A percentile compares a stretch with the other conserved stretches of the same genome.
Evolutionary conservation across 2,797 vertebrate species (phyloP).

Genomic region (Pantherophis alleghaniensis): DNA sequence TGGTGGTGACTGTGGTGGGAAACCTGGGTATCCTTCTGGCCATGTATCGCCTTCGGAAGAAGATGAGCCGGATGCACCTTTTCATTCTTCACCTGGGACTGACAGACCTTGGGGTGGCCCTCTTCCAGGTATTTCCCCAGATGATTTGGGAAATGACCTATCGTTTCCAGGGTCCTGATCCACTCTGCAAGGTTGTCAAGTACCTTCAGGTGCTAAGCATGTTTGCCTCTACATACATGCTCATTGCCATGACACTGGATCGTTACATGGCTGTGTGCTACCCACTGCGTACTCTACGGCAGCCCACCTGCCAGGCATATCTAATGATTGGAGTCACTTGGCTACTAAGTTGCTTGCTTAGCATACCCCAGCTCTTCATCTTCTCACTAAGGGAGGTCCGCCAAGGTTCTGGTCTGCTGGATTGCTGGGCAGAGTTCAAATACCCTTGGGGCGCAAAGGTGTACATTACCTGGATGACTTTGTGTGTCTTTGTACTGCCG

Average conservation of each 20-base stretch:
- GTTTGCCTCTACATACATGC: slow-evolving; percentile 97
- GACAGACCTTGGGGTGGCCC: slow-evolving; percentile 85
- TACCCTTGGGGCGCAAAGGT: slow-evolving; percentile 83
- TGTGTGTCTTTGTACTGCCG: slow-evolving; percentile 84
- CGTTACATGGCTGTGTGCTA: slow-evolving; percentile 93
- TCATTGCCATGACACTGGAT: slow-evolving; percentile 93
- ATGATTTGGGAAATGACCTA: slow-evolving; percentile 94
- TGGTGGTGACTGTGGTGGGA: slow-evolving; percentile 78
- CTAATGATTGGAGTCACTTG: slow-evolving; percentile 83
- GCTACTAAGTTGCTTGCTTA: slow-evolving; percentile 84
- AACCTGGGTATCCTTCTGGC: slow-evolving; percentile 83
- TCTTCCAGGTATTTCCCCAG: slow-evolving; percentile 94
- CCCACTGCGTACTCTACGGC: slow-evolving; percentile 87
- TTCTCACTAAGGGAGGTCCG: slow-evolving; percentile 86
- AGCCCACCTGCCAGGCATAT: slow-evolving; percentile 80
- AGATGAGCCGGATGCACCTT: slow-evolving; percentile 87
- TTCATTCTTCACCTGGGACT: slow-evolving; percentile 90
- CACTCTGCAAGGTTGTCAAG: slow-evolving; percentile 86
- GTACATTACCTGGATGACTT: slow-evolving; percentile 90
- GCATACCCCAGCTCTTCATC: slow-evolving; percentile 90
- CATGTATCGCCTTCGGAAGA: slow-evolving; percentile 72
- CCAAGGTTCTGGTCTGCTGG: slow-evolving; percentile 81
- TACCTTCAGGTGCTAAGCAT: slow-evolving; percentile 97
- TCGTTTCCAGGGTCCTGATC: slow-evolving; percentile 87
- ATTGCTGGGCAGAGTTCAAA: slow-evolving; percentile 90